phyloP scores from a whole-genome alignment of 2,113 vertebrate species.

The Hyla sarda region DNA sequence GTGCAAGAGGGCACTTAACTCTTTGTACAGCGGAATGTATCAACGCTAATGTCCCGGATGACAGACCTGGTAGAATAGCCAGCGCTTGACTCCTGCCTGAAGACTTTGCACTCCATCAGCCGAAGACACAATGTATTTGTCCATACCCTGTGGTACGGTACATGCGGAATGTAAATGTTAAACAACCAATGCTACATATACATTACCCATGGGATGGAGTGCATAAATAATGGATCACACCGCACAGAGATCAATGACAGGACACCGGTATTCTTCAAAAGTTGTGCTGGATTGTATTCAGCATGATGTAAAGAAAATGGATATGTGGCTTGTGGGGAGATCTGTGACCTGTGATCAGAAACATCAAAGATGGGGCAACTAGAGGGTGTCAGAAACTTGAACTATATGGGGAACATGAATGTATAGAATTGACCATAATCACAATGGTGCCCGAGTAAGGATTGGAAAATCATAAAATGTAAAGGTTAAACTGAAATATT shows the following conservation, averaged over 20 bases:
- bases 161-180: background rate
- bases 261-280: conserved; percentile 10
- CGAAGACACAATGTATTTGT: background rate
- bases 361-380: background rate
- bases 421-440: too few relatives aligned
- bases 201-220: background rate
- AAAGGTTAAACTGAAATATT: too few relatives aligned
- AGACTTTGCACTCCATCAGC: background rate
- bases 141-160: too few relatives aligned
- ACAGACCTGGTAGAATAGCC: background rate
- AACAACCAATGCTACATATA: background rate
- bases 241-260: conserved; percentile 3
- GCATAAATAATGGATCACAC: background rate
- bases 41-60: background rate
- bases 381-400: too few relatives aligned
- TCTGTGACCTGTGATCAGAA: background rate
- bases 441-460: too few relatives aligned
- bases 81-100: too few relatives aligned
- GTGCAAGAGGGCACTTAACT: background rate
- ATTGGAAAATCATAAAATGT: too few relatives aligned
- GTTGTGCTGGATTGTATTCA: background rate
- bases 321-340: background rate
- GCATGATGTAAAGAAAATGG: conserved; percentile 1
- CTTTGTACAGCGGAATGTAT: background rate
- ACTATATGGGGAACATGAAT: background rate